Base-by-base conservation (phyloP, 2,888 invertebrate genomes). In the Drosophila rubida region DNA sequence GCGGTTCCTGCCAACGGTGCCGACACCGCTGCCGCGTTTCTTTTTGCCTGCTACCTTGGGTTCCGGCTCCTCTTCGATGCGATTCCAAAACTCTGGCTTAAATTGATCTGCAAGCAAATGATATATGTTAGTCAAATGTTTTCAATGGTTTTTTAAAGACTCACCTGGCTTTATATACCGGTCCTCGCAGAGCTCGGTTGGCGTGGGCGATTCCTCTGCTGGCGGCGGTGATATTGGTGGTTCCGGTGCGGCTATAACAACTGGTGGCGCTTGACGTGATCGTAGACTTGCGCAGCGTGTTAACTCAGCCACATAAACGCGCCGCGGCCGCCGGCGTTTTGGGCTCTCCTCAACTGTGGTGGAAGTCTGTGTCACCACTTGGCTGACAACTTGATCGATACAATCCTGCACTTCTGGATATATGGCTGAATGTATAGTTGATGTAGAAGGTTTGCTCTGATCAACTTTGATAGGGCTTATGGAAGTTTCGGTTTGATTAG, bases 281-380 rank as follows among this genome's bases (percentile, higher is more conserved):
- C 84, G 64, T 37, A 85, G 48, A 50, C 80, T 88, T 39, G 75
- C 69, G 27, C 71, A 76, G 39, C 84, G 84, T 4, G 62, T 5
- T 0, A 49, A 13, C 6, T 78, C 74, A 4, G 81, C 74, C 11
- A 69, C 61, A 68, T 85, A 85, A 23, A 76, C 57, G 8, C 84
- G 88, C 7, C 88, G 74, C 4, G 14, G 50, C 3, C 86, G 70
- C 22, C 75, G 81, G 4, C 68, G 73, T 16, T 63, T 82, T 0
- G 46, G 23, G 30, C 45, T 22, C 11, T 19, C n/a, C 13, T 66
- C 44, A 50, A 23, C 35, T 37, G 54, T 30, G 7, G 39, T 27
- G 9, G 27, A 1, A 1, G 19, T 14, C 4, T 32, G n/a, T n/a
- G n/a, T n/a, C 30, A 8, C 30, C n/a, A n/a, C n/a, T 22, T 19